Base-by-base conservation (phyloP, 2,888 invertebrate genomes). In the Tanypteryx hageni region DNA sequence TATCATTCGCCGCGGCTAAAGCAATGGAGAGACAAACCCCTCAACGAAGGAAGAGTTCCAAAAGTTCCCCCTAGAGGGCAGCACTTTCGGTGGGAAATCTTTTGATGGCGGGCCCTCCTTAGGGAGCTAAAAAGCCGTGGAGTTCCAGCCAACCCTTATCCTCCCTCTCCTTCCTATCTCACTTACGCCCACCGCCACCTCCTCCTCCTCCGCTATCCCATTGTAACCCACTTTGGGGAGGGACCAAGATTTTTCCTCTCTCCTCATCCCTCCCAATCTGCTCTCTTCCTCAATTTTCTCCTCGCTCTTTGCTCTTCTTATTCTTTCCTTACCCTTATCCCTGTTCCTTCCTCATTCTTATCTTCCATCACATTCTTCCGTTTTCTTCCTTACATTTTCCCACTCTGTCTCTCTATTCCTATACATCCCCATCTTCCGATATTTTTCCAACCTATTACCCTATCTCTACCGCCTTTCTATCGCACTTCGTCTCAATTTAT, bases 81-180 rank as follows among this genome's bases (percentile, higher is more conserved):
- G 31, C 44, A 82, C 82, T 82, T 82, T 82, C 82, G 82, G 82
- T 44, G 82, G 82, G 82, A 44, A 82, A 44, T 82, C 82, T 82
- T 82, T 82, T 82, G 82, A 82, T 82, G 82, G 82, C 82, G 82
- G 82, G 31, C 31, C 82, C 16, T 82, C 82, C 82, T 44, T 56
- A 13, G 44, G 44, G 81, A 22, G 81, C 81, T 81, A 81, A 81
- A 81, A 81, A 82, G 82, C 82, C 82, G 82, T 10, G 82, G 44
- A 82, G 82, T 44, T 44, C 31, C 44, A 16, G 9, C n/a, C 13
- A 82, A 44, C 82, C 82, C 44, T 82, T 82, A 16, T 56, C 22
- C 64, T 64, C 64, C 13, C 64, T 64, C 44, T 44, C 44, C 44
- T 44, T 44, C 44, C 44, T 44, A 44, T 3, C 44, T 44, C 44